Conservation (phyloP, 2,797 vertebrate species). For the Smutsia gigantea region DNA sequence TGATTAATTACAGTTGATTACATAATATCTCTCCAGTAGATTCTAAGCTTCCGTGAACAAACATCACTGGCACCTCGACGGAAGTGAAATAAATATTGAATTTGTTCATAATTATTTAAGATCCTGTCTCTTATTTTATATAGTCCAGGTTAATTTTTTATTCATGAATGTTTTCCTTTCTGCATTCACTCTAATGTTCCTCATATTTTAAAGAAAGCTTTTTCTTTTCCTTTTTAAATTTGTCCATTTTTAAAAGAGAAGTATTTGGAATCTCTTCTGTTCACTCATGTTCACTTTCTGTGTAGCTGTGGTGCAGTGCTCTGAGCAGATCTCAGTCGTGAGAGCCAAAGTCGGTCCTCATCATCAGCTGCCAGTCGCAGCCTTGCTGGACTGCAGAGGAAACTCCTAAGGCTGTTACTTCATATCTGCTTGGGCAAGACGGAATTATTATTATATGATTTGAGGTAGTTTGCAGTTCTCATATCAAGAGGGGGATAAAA, state of each 20-base stretch:
- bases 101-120: background rate
- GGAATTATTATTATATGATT: background rate
- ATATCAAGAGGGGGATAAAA: background rate
- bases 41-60: background rate
- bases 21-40: background rate
- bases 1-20: background rate
- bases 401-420: background rate
- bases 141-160: background rate
- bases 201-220: background rate
- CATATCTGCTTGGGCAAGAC: background rate
- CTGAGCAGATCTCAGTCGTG: background rate
- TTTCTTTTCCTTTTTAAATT: background rate
- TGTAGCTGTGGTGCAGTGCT: background rate
- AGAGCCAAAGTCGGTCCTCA: background rate
- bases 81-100: background rate
- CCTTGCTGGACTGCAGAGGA: background rate
- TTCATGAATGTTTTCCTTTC: background rate
- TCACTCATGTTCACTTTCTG: background rate
- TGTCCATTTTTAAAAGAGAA: background rate
- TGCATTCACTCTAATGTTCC: background rate
- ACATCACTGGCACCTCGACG: background rate
- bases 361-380: background rate
- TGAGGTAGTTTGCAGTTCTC: background rate
- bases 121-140: background rate
- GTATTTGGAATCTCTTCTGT: background rate